Percentiles rank a stretch among this genome's conserved stretches.
phyloP scores from a whole-genome alignment of 2,888 invertebrate species.

The Oxyteleia sp. region DNA sequence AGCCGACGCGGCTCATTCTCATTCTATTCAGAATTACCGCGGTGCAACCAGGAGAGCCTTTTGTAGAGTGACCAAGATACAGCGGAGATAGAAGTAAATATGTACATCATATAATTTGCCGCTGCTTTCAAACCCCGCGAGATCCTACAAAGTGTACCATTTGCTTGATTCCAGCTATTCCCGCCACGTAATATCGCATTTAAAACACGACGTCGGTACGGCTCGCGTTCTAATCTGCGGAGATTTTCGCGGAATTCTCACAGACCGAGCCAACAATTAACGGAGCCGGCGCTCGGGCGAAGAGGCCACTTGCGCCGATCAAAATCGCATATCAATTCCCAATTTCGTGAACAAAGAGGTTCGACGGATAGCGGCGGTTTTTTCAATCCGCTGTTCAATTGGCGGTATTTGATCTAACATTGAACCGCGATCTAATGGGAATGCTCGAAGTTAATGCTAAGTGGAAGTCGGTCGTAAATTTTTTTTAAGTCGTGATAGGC shows the following conservation, averaged over 20 bases:
- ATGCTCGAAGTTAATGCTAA: background rate
- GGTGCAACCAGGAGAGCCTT: conserved; percentile 9
- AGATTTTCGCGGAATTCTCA: conserved; percentile 16
- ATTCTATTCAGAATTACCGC: conserved; percentile 19
- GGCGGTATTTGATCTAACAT: conserved; percentile 34
- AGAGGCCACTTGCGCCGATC: conserved; percentile 24
- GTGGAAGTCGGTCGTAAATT: conserved; percentile 6
- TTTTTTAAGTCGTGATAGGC: background rate
- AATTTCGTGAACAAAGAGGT: conserved; percentile 15
- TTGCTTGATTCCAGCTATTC: conserved; percentile 29
- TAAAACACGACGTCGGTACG: conserved; percentile 23
- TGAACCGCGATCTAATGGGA: conserved; percentile 19
- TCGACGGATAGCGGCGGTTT: background rate
- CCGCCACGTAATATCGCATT: conserved; percentile 22
- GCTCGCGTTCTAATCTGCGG: conserved; percentile 13
- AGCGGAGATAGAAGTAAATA: conserved; percentile 31
- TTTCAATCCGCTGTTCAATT: conserved; percentile 24
- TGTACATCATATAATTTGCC: conserved; percentile 40
- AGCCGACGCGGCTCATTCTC: conserved; percentile 2
- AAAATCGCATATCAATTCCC: conserved; percentile 34
- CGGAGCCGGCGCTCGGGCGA: conserved; percentile 4
- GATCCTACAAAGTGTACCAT: conserved; percentile 24
- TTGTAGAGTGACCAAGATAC: conserved; percentile 30
- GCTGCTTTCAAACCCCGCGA: conserved; percentile 18
- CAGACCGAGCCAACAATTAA: conserved; percentile 24